Conservation (phyloP, 2,113 vertebrate species). For the Fregetta grallaria region DNA sequence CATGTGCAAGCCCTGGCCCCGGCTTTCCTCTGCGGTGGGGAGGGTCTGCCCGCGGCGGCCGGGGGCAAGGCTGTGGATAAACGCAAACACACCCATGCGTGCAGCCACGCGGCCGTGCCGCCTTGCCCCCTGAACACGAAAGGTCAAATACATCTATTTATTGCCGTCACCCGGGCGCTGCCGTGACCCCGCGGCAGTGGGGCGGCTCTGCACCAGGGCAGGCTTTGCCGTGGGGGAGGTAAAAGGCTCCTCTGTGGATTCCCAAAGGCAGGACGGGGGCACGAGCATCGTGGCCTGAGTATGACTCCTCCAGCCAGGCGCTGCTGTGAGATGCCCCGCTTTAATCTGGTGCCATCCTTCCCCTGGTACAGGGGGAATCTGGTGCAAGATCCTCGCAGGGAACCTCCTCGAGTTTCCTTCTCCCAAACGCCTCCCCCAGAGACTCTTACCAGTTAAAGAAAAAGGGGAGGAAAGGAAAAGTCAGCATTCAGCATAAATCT, state of each 20-base stretch:
- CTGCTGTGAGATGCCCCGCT: background rate
- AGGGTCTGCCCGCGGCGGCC: background rate
- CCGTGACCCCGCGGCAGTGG: background rate
- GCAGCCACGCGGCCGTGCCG: background rate
- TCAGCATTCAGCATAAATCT: background rate
- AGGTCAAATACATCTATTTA: background rate
- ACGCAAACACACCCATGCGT: background rate
- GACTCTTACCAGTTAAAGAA: background rate
- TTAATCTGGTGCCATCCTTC: background rate
- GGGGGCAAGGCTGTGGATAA: background rate
- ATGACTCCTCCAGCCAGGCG: background rate
- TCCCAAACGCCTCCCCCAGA: background rate
- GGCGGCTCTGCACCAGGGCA: background rate
- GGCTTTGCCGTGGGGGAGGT: background rate
- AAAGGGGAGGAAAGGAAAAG: conserved; percentile 1
- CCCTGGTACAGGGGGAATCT: background rate
- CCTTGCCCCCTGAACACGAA: background rate
- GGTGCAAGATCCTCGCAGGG: background rate
- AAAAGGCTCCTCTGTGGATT: background rate
- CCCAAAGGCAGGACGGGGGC: background rate
- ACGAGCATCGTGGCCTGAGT: rapidly evolving
- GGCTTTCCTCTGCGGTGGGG: background rate
- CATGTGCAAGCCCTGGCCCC: rapidly evolving
- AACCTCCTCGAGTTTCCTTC: background rate
- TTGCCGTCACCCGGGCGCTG: background rate